Conservation (phyloP, 2,888 invertebrate species). For the Icerya purchasi region DNA sequence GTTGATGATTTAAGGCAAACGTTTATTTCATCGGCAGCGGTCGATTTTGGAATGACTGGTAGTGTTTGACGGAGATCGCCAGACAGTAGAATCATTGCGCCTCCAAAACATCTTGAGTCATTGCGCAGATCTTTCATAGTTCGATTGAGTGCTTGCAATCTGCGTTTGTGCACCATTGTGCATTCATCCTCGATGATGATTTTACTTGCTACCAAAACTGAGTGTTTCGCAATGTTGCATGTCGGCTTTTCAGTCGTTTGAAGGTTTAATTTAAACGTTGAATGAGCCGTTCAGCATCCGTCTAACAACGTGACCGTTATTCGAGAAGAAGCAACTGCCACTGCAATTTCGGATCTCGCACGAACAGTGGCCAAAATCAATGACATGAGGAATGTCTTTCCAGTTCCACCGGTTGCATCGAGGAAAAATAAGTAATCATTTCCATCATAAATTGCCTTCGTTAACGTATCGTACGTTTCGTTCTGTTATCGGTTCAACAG, state of each 20-base stretch:
- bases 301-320: too few species aligned
- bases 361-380: too few species aligned
- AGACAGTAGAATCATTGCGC: constrained; percentile 16
- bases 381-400: constrained; percentile 6
- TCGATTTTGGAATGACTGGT: constrained; percentile 13
- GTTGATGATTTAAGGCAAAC: constrained; percentile 5
- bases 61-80: too few species aligned
- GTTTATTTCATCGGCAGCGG: constrained; percentile 15
- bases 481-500: constrained; percentile 9
- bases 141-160: constrained; percentile 19
- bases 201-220: constrained; percentile 22
- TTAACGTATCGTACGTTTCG: not conserved
- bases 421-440: constrained; percentile 11
- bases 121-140: constrained; percentile 14
- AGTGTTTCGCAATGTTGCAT: constrained; percentile 21
- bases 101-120: constrained; percentile 16
- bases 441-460: constrained; percentile 7
- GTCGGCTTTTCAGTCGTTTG: constrained; percentile 19
- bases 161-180: constrained; percentile 18
- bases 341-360: too few species aligned
- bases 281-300: too few species aligned
- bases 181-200: too few species aligned
- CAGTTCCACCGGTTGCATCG: constrained; percentile 14
- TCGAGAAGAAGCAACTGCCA: too few species aligned
- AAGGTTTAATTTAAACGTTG: constrained; percentile 19